Evolutionary conservation across 2,113 vertebrate genomes (phyloP), one percentile per base, ranked within the genome.

Genomic region (Melanerpes formicivorus): DNA sequence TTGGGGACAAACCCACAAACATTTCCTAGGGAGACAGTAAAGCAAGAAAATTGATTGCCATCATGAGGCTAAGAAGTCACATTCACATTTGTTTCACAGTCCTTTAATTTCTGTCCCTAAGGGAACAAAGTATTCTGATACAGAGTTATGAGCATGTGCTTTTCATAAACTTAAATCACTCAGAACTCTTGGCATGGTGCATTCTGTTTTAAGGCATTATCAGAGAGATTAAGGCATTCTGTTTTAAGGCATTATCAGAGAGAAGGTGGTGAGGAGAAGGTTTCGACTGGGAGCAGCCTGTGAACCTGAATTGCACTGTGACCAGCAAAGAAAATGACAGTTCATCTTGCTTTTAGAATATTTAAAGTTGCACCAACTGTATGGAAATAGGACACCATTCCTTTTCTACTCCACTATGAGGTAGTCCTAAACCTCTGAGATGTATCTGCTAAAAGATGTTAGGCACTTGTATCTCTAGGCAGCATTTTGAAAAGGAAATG

Each of bases 131-230:
- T 46, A 63, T 50, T 80, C 40, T 16, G 4, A 54, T 62, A 25
- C 0, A 81, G 58, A 78, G 25, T 65, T 90, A 73, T 14, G 46
- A 91, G 50, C 40, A n/a, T 32, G 40, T 75, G 30, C 42, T 86
- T 92, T 78, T 87, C 76, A 90, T 84, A 88, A 90, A 78, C 62
- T 34, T 29, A 29, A n/a, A 75, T 81, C 32, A 84, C 65, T 81
- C 62, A 55, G 54, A 58, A 54, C 34, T 75, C 9, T 50, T 93
- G 59, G 50, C 55, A 73, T 66, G 37, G 16, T 75, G 40, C 48
- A 84, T 62, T 58, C 48, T 1, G 2, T 88, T 80, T 80, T 44
- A 60, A 62, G 37, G 65, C 26, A 48, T 73, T 70, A n/a, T 11
- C n/a, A n/a, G n/a, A n/a, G n/a, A n/a, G n/a, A n/a, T n/a, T n/a